Conservation (phyloP, 2,888 invertebrate species). For the Orchestes rusci region DNA sequence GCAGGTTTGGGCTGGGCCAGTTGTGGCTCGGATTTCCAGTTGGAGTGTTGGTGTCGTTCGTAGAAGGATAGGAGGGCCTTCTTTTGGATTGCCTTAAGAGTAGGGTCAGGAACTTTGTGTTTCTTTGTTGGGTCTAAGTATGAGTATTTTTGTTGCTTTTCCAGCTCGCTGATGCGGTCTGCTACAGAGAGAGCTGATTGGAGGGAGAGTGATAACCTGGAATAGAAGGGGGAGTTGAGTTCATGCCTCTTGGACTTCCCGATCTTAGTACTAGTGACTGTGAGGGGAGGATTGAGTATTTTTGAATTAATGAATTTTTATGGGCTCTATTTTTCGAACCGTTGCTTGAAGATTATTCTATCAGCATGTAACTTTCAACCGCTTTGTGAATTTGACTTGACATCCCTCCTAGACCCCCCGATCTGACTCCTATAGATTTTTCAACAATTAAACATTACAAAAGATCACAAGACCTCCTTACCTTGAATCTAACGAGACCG, state of each 20-base stretch:
- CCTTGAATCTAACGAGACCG: no score
- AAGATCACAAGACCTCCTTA: no score
- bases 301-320: no score
- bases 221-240: constrained; percentile 20
- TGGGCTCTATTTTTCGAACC: no score
- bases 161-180: constrained; percentile 58
- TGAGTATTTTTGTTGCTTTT: constrained; percentile 56
- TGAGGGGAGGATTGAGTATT: no score
- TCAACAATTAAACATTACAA: no score
- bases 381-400: no score
- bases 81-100: constrained; percentile 74
- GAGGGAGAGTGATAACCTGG: constrained; percentile 36
- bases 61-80: constrained; percentile 75
- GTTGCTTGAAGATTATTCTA: no score
- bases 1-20: constrained; percentile 41
- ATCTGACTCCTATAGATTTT: no score
- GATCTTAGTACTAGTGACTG: no score
- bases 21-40: constrained; percentile 55
- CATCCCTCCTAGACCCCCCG: no score
- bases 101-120: constrained; percentile 62
- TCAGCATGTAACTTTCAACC: no score
- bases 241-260: neutral
- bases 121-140: constrained; percentile 68
- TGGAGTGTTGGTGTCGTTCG: constrained; percentile 57
- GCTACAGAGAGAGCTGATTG: constrained; percentile 54